Percentiles rank a stretch among this genome's conserved stretches.
Evolutionary conservation across 2,888 invertebrate species (phyloP).

Genomic region (Pandemis corylana): DNA sequence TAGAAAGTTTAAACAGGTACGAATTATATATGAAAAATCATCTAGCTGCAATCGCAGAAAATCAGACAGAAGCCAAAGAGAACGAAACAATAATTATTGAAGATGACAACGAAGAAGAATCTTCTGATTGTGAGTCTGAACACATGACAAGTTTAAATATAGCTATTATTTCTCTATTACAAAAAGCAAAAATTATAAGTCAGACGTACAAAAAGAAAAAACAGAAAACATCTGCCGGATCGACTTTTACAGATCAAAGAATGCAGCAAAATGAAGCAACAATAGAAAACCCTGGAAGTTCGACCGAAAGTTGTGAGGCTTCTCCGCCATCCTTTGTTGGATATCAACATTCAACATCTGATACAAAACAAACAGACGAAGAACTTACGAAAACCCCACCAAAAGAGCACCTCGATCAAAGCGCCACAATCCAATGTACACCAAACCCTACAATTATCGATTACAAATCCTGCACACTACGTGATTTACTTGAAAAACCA

Average conservation of each 20-base stretch:
- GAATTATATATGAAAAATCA: not conserved
- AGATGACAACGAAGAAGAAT: not conserved
- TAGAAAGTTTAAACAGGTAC: not conserved
- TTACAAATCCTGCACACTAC: not conserved
- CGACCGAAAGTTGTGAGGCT: too few species aligned
- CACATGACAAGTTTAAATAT: not conserved
- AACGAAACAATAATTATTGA: not conserved
- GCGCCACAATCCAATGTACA: not conserved
- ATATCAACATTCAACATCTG: too few species aligned
- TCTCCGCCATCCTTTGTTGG: too few species aligned
- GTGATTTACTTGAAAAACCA: not conserved
- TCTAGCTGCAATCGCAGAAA: not conserved
- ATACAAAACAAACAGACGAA: too few species aligned
- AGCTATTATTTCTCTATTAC: not conserved
- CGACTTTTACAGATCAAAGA: too few species aligned
- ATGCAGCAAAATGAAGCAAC: too few species aligned
- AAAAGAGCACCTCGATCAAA: not conserved
- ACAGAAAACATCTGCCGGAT: too few species aligned
- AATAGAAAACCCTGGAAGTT: too few species aligned
- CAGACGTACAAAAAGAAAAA: not conserved
- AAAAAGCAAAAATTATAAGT: not conserved
- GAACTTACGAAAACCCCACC: not conserved
- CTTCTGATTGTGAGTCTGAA: not conserved
- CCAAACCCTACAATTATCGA: not conserved
- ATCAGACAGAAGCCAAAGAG: not conserved